Conservation (phyloP, 1,140 invertebrate genomes). For the Drosophila repleta region DNA sequence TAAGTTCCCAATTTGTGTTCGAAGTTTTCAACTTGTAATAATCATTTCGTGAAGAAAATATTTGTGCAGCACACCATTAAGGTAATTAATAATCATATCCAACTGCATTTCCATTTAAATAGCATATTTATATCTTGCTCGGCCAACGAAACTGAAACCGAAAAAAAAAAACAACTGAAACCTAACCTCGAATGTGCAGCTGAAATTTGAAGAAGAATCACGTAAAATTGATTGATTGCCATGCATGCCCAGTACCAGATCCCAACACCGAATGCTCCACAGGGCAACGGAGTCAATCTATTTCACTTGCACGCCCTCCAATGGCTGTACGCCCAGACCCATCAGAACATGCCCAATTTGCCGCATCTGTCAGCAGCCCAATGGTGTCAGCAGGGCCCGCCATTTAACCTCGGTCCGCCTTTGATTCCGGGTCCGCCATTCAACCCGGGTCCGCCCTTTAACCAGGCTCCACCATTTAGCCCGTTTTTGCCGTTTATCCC, state of each 20-base stretch:
- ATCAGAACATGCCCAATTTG: not conserved
- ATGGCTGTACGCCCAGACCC: not conserved
- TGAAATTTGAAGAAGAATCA: not conserved
- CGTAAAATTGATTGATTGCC: not conserved
- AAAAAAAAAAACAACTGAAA: not conserved
- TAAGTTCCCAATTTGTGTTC: not conserved
- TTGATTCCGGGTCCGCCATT: no score
- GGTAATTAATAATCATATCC: not conserved
- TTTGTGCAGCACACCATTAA: not conserved
- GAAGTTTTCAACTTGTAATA: not conserved
- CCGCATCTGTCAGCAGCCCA: not conserved
- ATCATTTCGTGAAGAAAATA: not conserved
- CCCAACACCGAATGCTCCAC: not conserved
- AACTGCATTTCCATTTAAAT: not conserved
- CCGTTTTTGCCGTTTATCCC: no score
- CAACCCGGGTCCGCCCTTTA: no score
- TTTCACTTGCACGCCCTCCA: conserved; percentile 1
- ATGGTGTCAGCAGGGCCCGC: not conserved
- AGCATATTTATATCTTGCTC: not conserved
- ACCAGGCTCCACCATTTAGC: no score
- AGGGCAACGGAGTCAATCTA: not conserved
- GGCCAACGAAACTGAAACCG: no score
- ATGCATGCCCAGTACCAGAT: not conserved
- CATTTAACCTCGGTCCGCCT: not conserved
- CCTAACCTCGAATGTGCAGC: not conserved